Evolutionary conservation across 2,888 invertebrate genomes (phyloP), one percentile per base, ranked within the genome.

Genomic region (Scrobipalpa costella): DNA sequence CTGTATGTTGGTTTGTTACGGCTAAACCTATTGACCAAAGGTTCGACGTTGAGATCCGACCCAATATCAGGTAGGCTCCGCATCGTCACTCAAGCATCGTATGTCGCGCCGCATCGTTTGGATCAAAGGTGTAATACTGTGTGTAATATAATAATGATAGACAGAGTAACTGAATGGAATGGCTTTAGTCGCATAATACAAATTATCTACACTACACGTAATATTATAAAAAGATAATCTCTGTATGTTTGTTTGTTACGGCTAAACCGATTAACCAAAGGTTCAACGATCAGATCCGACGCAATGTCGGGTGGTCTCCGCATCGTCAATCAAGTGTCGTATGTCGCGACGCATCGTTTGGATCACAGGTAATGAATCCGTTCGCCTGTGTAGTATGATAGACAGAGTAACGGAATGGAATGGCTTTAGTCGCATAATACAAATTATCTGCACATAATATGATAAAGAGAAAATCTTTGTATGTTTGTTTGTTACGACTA

Each of bases 311-410:
- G 17, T 5, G 50, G n/a, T n/a, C n/a, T n/a, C 9, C 50, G 21
- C 19, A 15, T 50, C 15, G 50, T 50, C 50, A 50, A 50, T 50
- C 50, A 50, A 50, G 21, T 11, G 19, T 50, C 17, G 21, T 9
- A 15, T 19, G 17, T 50, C 50, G 21, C n/a, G n/a, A n/a, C n/a
- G n/a, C n/a, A n/a, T n/a, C n/a, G n/a, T 50, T 50, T 21, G 7
- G 50, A 50, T 50, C 50, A 50, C 19, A 50, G 19, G 21, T 21
- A 21, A 50, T 19, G 50, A n/a, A n/a, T n/a, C n/a, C 21, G 21
- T 50, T 50, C 17, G 9, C 9, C 9, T 7, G 6, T 9, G 17
- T 21, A 6, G 19, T 9, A 5, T 50, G 21, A 21, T 21, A 50
- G 50, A 7, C 50, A 1, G 17, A 44, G 44, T n/a, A 13, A n/a